Percentiles rank a stretch among this genome's conserved stretches.
These are phyloP conservation scores for Aegotheles bennettii DNA, from an alignment of 2,113 vertebrate genomes.

Conservation along the genomic window DNA sequence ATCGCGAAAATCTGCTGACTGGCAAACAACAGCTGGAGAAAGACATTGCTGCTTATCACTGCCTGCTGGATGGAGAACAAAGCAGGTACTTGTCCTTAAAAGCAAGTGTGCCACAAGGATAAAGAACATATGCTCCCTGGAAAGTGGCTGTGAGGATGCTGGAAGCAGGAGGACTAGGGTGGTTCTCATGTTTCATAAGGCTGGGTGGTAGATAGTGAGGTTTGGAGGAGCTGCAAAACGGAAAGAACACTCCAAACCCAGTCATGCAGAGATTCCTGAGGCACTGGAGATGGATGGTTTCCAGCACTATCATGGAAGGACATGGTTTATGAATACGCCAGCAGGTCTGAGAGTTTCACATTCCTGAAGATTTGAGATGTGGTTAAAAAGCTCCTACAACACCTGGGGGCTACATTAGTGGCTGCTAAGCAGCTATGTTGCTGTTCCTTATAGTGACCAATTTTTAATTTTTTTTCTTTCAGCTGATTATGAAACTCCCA, in stretches of 20 bases:
- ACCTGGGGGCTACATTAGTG: not conserved
- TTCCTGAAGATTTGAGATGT: not conserved
- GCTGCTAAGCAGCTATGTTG: not conserved
- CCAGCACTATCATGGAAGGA: not conserved
- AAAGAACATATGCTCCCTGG: not conserved
- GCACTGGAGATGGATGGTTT: not conserved
- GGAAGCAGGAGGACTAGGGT: not conserved
- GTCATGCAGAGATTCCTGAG: not conserved
- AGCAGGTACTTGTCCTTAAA: constrained; percentile 64
- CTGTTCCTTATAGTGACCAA: not conserved
- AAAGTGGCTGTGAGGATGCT: not conserved
- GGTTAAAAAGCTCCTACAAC: not conserved
- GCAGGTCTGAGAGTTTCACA: not conserved
- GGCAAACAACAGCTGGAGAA: constrained; percentile 84
- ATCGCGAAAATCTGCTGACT: constrained; percentile 79
- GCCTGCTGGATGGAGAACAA: constrained; percentile 88
- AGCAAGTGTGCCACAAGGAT: not conserved
- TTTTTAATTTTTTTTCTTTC: not conserved
- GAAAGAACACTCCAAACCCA: not conserved
- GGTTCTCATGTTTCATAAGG: not conserved
- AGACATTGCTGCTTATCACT: constrained; percentile 84
- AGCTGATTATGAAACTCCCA: constrained; percentile 63
- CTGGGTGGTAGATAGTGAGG: not conserved
- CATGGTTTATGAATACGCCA: not conserved
- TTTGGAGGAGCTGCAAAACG: not conserved